Evolutionary conservation across 2,888 invertebrate genomes (phyloP), one percentile per base, ranked within the genome.

Genomic region (Trichogramma dendrolimi): DNA sequence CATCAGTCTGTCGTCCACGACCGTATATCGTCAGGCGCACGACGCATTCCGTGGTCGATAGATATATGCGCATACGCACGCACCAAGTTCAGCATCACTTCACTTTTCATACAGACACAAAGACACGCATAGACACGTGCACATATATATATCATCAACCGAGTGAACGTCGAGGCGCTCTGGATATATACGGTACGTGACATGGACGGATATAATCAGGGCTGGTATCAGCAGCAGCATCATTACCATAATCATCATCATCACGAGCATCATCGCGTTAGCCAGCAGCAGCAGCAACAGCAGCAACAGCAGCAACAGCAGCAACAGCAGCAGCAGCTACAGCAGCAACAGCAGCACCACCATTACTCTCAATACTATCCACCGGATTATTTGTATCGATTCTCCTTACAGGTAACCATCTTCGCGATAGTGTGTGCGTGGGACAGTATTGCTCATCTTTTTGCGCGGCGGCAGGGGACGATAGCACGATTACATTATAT

Each of bases 351-450:
- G 49, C 72, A 71, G 51, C 71, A 70, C 65, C 71, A 74, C 62
- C 74, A 75, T 68, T 75, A 75, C 50, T 67, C 71, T 58, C 75
- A 75, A 66, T 75, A 76, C 66, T 75, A 74, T 66, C 72, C 75
- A 43, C 72, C 77, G 69, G 75, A 78, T 73, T 78, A 79, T 68
- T 75, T 78, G 47, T 79, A 79, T 71, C 75, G 78, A 67, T 76
- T 79, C 67, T 78, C 78, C 52, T 71, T 79, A 42, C 79, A 79
- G 79, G 79, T 79, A 78, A 74, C 27, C 27, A 27, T 27, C 27
- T 27, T 27, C 27, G 27, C 27, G 27, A 27, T 27, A 27, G 27
- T 27, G 27, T 27, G 27, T 27, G 27, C 27, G 27, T 27, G 27
- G 1, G 27, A 2, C 27, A 27, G 27, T 27, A 3, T 2, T 27